Evolutionary conservation across 2,797 vertebrate genomes (phyloP), one percentile per base, ranked within the genome.

Genomic region (Lutjanus argentimaculatus): DNA sequence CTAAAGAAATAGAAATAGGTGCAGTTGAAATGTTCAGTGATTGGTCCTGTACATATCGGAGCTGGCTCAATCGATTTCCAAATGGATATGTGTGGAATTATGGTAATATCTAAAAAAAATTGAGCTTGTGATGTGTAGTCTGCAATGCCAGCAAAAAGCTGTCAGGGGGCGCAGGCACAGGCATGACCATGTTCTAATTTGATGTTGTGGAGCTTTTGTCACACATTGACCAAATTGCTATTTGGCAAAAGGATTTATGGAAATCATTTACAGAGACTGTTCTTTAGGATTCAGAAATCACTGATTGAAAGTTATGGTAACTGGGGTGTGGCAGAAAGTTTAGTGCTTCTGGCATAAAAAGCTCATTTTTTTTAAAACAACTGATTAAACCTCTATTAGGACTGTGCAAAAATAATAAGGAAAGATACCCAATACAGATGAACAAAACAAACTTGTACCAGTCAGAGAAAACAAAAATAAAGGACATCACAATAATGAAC

Each of bases 11-110:
- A 52, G 1, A 65, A 61, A 67, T 13, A 22, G 36, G n/a, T 76
- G 56, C 12, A 66, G 17, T 11, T 73, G 48, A 61, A 72, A 42
- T 36, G 10, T 40, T 46, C 49, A 48, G 13, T 68, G 56, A 64
- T 56, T 51, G 40, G 9, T 51, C 11, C 6, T 36, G 30, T 48
- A 30, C 11, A 36, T 25, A n/a, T 25, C 16, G 25, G 22, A 64
- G 11, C 7, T 1, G 21, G 16, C 42, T 63, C 8, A n/a, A 19
- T 19, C 6, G 1, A 55, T 55, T 48, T 10, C 42, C 36, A 52
- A 57, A 56, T 11, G 52, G 40, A 68, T 49, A 45, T 55, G 65
- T 59, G 53, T 22, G 51, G 11, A 43, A 15, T 21, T 36, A 16
- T 17, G 4, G 12, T 49, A 68, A 62, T 36, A 45, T 43, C 7